phyloP scores from a whole-genome alignment of 2,797 vertebrate species.

The Kryptopterus vitreolus region DNA sequence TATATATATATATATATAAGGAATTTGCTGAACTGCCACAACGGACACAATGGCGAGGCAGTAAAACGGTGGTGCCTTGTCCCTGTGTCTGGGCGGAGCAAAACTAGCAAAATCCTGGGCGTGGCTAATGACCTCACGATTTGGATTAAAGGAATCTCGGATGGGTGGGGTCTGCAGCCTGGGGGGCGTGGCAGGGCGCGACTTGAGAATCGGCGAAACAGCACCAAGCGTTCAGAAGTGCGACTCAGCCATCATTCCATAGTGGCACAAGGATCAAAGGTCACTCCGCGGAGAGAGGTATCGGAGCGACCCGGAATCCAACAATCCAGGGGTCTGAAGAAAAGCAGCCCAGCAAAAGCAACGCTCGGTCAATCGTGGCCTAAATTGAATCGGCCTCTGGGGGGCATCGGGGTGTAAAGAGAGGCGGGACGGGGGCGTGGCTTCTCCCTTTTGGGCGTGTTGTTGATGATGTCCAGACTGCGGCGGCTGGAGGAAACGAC shows the following conservation, averaged over 20 bases:
- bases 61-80: background rate
- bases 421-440: slow-evolving; percentile 13
- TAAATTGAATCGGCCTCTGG: slow-evolving; percentile 36
- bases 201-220: background rate
- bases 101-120: background rate
- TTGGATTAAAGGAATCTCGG: background rate
- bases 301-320: too few relatives aligned
- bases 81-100: background rate
- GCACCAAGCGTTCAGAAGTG: slow-evolving; percentile 6
- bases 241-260: background rate
- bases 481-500: slow-evolving; percentile 90
- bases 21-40: background rate
- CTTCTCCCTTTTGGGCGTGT: slow-evolving; percentile 74
- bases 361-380: background rate
- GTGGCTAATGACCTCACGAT: background rate
- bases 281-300: background rate
- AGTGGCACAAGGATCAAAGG: background rate
- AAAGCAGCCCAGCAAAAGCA: slow-evolving; percentile 14
- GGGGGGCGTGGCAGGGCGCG: background rate
- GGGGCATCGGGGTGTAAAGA: slow-evolving; percentile 20
- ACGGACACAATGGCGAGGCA: background rate
- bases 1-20: too few relatives aligned
- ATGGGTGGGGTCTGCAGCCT: background rate
- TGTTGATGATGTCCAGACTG: slow-evolving; percentile 88
- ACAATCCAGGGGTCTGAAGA: background rate